Evolutionary conservation across 2,888 invertebrate genomes (phyloP), one percentile per base, ranked within the genome.

Genomic region (Amorpha juglandis): DNA sequence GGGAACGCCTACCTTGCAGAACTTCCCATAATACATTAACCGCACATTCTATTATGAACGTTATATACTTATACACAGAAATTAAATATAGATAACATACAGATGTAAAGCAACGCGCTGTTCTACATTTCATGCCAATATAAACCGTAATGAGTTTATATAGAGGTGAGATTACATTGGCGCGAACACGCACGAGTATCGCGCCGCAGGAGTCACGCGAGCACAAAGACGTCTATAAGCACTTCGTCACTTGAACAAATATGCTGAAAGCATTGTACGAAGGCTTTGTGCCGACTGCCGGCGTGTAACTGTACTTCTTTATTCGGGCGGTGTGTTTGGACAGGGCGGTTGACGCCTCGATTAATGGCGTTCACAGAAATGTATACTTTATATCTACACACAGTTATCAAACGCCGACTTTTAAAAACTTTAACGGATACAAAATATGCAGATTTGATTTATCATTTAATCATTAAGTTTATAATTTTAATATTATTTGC

Each of bases 211-310:
- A 86, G 85, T 80, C 75, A 78, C 51, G 52, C 72, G 58, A 75
- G 73, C 74, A 87, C 85, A 89, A 88, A 87, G 86, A 77, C 70
- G 76, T 81, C 79, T 87, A 76, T 83, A 81, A 87, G 83, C 81
- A 85, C 85, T 86, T 86, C 87, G 85, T 87, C 86, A 88, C 85
- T 83, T 79, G 82, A 84, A 84, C 84, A 83, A 87, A 87, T 82
- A 84, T 76, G 79, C 84, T 86, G 86, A 87, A 88, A 88, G 82
- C 80, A 78, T 88, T 90, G 84, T 88, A 79, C 78, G 74, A 74
- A 80, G 80, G 81, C 78, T 83, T 79, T 80, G 80, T 80, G 79
- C 79, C 77, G 75, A 79, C 27, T 80, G 79, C 79, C 77, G 75
- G 78, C 77, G 76, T 76, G 74, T 88, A 89, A 89, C 89, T 87